These are phyloP conservation scores for Hypsibius dujardini DNA, from an alignment of 1,140 invertebrate species.

Conservation along the genomic window DNA sequence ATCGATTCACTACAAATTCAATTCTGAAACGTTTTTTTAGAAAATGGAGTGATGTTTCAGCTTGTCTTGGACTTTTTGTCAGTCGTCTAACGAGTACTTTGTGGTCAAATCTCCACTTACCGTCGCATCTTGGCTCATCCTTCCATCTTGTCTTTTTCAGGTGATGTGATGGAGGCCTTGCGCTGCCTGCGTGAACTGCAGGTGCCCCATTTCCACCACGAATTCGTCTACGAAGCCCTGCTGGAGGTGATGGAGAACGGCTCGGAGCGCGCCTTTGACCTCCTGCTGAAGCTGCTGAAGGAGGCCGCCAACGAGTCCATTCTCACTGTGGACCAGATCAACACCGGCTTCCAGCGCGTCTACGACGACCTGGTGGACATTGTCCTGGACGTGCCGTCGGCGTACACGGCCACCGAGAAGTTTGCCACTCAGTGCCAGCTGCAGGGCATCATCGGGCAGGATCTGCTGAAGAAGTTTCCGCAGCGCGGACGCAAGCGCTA, in stretches of 20 bases:
- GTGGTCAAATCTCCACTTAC: no score
- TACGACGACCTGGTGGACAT: conserved; percentile 76
- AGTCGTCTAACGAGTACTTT: no score
- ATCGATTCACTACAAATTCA: no score
- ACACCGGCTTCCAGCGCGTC: conserved; percentile 60
- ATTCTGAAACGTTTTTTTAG: no score
- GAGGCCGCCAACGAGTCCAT: conserved; percentile 51
- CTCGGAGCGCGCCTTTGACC: conserved; percentile 51
- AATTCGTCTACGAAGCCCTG: conserved; percentile 69
- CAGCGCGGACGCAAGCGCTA: conserved; percentile 73
- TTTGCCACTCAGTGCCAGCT: conserved; percentile 56
- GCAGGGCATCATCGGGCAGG: conserved; percentile 45
- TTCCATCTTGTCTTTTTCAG: conserved; percentile 50
- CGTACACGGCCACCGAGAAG: conserved; percentile 63
- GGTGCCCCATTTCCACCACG: conserved; percentile 85
- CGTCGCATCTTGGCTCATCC: no score
- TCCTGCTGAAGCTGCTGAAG: conserved; percentile 57
- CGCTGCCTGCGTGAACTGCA: conserved; percentile 59
- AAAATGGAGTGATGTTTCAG: no score
- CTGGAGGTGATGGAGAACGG: conserved; percentile 66
- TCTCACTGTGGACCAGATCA: conserved; percentile 65
- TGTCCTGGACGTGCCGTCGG: conserved; percentile 67
- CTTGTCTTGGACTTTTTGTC: no score
- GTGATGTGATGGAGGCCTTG: conserved; percentile 54
- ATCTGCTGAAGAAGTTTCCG: conserved; percentile 53